Percentiles rank a stretch among this genome's conserved stretches.
Conservation (phyloP, 2,797 vertebrate genomes). For the Periophthalmus magnuspinnatus region DNA sequence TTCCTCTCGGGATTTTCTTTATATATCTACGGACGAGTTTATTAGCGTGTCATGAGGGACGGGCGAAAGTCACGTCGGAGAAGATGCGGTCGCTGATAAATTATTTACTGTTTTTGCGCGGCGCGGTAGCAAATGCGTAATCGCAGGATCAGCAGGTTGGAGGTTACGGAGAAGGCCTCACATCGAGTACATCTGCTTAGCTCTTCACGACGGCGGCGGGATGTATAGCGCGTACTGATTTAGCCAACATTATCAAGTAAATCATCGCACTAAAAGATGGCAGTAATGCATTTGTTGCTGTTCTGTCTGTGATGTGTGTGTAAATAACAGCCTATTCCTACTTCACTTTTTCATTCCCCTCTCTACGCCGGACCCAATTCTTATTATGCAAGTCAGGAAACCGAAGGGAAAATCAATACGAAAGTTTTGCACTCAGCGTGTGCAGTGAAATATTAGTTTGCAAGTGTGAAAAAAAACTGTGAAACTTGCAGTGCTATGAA, state of each 20-base stretch:
- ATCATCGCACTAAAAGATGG: too few species aligned
- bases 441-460: constrained; percentile 4
- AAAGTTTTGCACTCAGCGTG: constrained; percentile 1
- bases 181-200: not conserved
- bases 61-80: too few species aligned
- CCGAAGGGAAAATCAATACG: constrained; percentile 1
- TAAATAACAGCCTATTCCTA: not conserved
- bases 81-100: too few species aligned
- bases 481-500: not conserved
- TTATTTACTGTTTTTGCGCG: too few species aligned
- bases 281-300: not conserved
- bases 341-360: constrained; percentile 29
- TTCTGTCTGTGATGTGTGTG: not conserved
- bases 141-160: not conserved
- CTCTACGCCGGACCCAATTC: not conserved
- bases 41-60: too few species aligned
- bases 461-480: not conserved
- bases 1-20: too few species aligned
- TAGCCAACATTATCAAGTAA: not conserved
- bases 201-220: not conserved
- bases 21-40: too few species aligned
- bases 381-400: constrained; percentile 2
- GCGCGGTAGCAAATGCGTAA: too few species aligned
- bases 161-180: not conserved
- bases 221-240: not conserved